phyloP scores from a whole-genome alignment of 2,797 vertebrate species.

The Tragopan temminckii region DNA sequence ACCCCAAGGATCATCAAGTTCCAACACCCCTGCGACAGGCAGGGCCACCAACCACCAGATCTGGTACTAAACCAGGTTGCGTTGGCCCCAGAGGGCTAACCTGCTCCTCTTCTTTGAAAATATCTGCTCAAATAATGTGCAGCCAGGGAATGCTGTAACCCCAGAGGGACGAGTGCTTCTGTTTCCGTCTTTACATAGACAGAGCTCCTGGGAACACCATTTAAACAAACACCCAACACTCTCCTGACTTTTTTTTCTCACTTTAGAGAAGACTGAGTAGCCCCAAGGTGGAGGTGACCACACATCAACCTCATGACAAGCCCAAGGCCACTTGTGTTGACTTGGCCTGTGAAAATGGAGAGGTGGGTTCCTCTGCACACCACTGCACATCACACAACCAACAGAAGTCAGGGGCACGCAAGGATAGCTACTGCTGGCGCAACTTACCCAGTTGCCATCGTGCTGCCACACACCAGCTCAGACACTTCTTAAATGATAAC shows the following conservation, averaged over 20 bases:
- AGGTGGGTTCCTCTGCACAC: background rate
- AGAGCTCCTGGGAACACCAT: background rate
- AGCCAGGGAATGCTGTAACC: background rate
- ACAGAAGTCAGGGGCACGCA: rapidly evolving
- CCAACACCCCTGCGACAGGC: no score
- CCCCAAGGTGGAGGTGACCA: background rate
- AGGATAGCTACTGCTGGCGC: background rate
- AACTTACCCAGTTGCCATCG: background rate
- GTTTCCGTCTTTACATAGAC: background rate
- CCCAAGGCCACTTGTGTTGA: background rate
- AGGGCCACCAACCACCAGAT: no score
- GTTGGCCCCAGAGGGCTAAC: background rate
- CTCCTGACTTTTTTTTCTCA: background rate
- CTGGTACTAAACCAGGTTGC: no score
- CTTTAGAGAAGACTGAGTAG: background rate
- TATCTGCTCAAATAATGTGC: background rate
- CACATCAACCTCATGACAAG: background rate
- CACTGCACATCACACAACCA: rapidly evolving
- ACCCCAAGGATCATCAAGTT: no score
- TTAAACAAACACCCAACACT: background rate
- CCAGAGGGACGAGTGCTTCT: background rate
- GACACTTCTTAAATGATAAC: background rate
- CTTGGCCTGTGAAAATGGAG: background rate
- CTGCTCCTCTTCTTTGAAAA: background rate
- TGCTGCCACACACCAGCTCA: rapidly evolving